phyloP scores from a whole-genome alignment of 2,113 vertebrate genomes.

The Hippocampus abdominalis region DNA sequence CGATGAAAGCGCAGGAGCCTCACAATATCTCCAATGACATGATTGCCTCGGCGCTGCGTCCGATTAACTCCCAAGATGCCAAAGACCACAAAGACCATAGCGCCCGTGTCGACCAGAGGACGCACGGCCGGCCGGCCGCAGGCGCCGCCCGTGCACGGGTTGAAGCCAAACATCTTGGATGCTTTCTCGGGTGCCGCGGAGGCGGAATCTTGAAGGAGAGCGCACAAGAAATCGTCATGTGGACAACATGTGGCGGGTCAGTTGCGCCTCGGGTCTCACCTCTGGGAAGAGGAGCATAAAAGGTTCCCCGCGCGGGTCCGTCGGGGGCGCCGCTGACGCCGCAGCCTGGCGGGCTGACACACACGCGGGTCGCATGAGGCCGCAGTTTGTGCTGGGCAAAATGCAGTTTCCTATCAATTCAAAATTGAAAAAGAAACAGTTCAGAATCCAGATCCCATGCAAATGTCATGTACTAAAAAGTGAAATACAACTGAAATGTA shows the following conservation, averaged over 20 bases:
- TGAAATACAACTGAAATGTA: background rate
- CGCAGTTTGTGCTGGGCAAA: constrained; percentile 86
- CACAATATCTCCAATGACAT: constrained; percentile 93
- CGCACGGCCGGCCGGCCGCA: constrained; percentile 88
- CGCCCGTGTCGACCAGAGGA: constrained; percentile 92
- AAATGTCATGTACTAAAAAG: background rate
- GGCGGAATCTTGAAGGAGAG: constrained; percentile 49
- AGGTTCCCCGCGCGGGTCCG: constrained; percentile 84
- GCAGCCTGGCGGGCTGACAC: constrained; percentile 81
- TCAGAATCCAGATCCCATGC: constrained; percentile 12
- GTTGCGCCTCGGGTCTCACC: constrained; percentile 61
- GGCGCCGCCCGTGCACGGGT: constrained; percentile 80
- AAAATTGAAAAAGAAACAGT: constrained; percentile 11
- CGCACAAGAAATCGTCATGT: constrained; percentile 1
- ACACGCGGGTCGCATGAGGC: constrained; percentile 88
- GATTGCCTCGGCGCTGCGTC: constrained; percentile 80
- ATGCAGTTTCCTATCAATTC: constrained; percentile 80
- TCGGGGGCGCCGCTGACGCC: constrained; percentile 82
- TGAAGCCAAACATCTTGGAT: constrained; percentile 85
- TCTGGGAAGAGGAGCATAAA: constrained; percentile 82
- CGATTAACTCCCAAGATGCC: constrained; percentile 90
- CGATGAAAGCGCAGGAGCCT: constrained; percentile 1
- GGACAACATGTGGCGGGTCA: too few relatives aligned
- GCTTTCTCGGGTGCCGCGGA: constrained; percentile 30
- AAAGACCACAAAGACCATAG: constrained; percentile 98